These are phyloP conservation scores for Pipistrellus pygmaeus DNA, from an alignment of 2,797 vertebrate species.

Conservation along the genomic window DNA sequence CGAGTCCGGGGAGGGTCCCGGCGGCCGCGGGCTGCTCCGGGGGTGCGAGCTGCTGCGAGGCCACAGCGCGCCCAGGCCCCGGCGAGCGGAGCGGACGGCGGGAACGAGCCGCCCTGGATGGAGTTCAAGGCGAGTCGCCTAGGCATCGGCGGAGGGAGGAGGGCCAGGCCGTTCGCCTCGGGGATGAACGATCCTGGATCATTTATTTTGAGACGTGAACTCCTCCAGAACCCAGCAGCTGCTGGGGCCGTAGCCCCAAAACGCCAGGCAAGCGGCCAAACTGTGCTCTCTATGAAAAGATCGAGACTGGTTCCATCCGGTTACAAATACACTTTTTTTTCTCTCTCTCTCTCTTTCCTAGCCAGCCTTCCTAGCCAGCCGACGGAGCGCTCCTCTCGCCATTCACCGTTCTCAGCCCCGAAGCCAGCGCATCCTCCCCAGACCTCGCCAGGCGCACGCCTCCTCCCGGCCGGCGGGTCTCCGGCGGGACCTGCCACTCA, in stretches of 20 bases:
- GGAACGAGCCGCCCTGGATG: rapidly evolving
- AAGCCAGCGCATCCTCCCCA: rapidly evolving
- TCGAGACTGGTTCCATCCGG: background rate
- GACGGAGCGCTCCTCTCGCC: rapidly evolving
- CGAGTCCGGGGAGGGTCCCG: background rate
- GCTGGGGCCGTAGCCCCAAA: background rate
- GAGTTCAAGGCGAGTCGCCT: background rate
- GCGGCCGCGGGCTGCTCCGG: rapidly evolving
- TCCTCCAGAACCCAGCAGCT: background rate
- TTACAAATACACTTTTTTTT: background rate
- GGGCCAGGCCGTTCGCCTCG: background rate
- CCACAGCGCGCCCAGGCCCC: background rate
- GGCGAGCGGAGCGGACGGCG: rapidly evolving
- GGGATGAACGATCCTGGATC: background rate
- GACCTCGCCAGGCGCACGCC: rapidly evolving
- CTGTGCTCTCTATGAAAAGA: background rate
- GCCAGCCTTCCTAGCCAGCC: background rate
- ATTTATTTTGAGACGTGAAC: background rate
- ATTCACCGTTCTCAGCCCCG: rapidly evolving
- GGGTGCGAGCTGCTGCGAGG: background rate
- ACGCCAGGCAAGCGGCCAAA: background rate
- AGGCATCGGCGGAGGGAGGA: rapidly evolving
- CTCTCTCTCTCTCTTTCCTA: background rate
- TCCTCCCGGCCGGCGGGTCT: background rate
- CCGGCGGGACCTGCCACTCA: background rate